phyloP scores from a whole-genome alignment of 53 echinoderm and acorn worm genomes.

The Astropecten irregularis region DNA sequence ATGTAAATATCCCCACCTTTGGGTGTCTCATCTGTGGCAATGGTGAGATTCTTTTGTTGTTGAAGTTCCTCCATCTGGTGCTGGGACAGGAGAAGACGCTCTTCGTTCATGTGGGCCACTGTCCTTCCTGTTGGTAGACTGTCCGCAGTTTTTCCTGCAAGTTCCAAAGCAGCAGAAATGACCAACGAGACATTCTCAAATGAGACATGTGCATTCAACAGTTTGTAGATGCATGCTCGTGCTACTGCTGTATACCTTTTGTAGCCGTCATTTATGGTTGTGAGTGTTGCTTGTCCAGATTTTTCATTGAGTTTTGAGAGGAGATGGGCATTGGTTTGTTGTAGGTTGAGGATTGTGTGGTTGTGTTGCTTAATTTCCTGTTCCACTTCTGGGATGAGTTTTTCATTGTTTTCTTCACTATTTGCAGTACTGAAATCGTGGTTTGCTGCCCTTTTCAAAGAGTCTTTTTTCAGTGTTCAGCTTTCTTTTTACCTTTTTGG shows the following conservation, averaged over 20 bases:
- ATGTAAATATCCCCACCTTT: conserved; percentile 5
- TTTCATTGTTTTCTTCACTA: too few relatives aligned
- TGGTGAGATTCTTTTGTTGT: background rate
- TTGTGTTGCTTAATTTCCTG: background rate
- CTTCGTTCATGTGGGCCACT: conserved; percentile 25
- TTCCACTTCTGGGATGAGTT: too few relatives aligned
- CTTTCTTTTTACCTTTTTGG: too few relatives aligned
- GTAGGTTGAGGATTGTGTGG: background rate
- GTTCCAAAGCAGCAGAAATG: conserved; percentile 16
- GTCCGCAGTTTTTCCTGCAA: conserved; percentile 9
- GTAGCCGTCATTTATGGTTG: background rate
- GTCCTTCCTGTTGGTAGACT: background rate
- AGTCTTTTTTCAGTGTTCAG: too few relatives aligned
- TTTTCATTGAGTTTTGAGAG: background rate
- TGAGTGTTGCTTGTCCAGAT: background rate
- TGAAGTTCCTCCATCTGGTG: conserved; percentile 19
- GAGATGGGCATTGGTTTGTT: background rate
- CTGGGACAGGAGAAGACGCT: conserved; percentile 39
- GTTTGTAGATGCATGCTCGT: background rate
- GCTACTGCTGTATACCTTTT: background rate
- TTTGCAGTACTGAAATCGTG: too few relatives aligned
- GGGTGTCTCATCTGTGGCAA: conserved; percentile 41
- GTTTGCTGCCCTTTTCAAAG: too few relatives aligned
- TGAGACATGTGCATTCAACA: conserved; percentile 1
- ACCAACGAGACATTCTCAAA: background rate